A percentile compares a stretch with the other conserved stretches of the same genome.
phyloP scores from a whole-genome alignment of 2,888 invertebrate species.

The Neocrepidodera transversa region DNA sequence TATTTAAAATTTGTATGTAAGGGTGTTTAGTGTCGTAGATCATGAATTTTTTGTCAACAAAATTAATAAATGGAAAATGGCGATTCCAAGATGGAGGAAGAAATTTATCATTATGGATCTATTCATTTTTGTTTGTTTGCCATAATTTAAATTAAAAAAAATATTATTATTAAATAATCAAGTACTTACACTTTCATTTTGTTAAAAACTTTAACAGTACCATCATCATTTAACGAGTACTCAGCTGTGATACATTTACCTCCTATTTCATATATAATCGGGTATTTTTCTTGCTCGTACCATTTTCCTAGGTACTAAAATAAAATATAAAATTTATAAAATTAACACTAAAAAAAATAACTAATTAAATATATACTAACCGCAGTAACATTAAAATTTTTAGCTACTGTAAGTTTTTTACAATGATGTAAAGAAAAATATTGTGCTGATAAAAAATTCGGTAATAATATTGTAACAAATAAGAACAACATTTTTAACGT shows the following conservation, averaged over 20 bases:
- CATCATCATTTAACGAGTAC: slow-evolving; percentile 19
- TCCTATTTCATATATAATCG: slow-evolving; percentile 20
- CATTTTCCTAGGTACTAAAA: slow-evolving; percentile 27
- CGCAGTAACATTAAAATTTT: slow-evolving; percentile 6
- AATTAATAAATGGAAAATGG: too few species aligned
- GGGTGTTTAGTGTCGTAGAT: too few species aligned
- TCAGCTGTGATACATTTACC: slow-evolving; percentile 26
- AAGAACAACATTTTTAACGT: too few species aligned
- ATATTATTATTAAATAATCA: background rate
- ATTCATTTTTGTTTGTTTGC: background rate
- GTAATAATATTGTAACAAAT: too few species aligned
- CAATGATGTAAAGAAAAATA: background rate
- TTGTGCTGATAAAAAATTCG: too few species aligned
- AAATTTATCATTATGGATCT: too few species aligned
- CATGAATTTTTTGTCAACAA: too few species aligned
- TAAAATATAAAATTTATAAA: slow-evolving; percentile 4
- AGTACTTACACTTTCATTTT: slow-evolving; percentile 13
- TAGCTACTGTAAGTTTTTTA: background rate
- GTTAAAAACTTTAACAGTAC: slow-evolving; percentile 21
- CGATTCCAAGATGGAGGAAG: too few species aligned
- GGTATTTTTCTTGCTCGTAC: slow-evolving; percentile 26
- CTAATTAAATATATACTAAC: background rate
- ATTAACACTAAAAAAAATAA: too few species aligned
- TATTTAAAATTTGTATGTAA: too few species aligned
- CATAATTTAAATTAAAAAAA: background rate